phyloP scores from a whole-genome alignment of 2,888 invertebrate genomes.

The Nebria salina region DNA sequence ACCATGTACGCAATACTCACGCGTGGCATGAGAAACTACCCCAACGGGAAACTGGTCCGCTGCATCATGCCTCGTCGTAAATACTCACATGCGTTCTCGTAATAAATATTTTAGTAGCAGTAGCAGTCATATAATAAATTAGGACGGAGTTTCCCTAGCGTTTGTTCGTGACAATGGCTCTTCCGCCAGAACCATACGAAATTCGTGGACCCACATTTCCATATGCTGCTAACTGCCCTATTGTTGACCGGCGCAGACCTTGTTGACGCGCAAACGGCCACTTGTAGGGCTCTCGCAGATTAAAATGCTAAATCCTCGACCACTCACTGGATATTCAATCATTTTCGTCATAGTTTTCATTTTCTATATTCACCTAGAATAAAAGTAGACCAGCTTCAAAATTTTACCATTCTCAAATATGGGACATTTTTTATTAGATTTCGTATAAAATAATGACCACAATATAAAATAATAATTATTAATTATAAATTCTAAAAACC shows the following conservation, averaged over 20 bases:
- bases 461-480: too few species aligned
- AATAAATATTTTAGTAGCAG: conserved; percentile 43
- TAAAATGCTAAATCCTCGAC: conserved; percentile 5
- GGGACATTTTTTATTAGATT: too few species aligned
- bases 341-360: not conserved
- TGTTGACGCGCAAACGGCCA: not conserved
- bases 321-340: not conserved
- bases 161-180: conserved; percentile 36
- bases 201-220: conserved; percentile 12
- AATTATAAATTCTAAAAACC: too few species aligned
- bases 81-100: conserved; percentile 44
- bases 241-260: conserved; percentile 13
- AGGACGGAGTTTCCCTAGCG: conserved; percentile 19
- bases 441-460: too few species aligned
- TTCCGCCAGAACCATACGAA: conserved; percentile 18
- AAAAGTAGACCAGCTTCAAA: too few species aligned
- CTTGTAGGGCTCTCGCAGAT: conserved; percentile 19
- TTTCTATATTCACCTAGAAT: not conserved
- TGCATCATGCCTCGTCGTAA: conserved; percentile 31
- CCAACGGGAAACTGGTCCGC: conserved; percentile 18
- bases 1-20: conserved; percentile 6
- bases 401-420: too few species aligned
- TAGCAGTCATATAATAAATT: conserved; percentile 44
- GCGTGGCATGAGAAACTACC: not conserved
- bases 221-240: not conserved